phyloP scores from a whole-genome alignment of 2,113 vertebrate species.

The Nerophis lumbriciformis region DNA sequence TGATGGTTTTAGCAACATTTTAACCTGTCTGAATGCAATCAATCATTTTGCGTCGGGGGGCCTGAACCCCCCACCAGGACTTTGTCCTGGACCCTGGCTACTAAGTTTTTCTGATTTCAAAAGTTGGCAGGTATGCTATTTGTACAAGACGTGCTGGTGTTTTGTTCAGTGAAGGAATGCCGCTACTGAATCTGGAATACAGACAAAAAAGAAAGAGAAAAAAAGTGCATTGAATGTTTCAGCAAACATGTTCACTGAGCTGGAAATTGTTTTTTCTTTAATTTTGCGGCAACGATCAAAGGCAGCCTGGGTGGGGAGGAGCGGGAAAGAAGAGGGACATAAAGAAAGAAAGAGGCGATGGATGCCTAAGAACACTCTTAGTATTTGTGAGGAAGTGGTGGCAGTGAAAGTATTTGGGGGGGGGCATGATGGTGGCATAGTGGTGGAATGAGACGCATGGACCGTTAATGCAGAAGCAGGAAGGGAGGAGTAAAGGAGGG shows the following conservation, averaged over 20 bases:
- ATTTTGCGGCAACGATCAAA: conserved; percentile 60
- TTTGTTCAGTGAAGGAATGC: conserved; percentile 43
- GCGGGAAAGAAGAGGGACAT: conserved; percentile 31
- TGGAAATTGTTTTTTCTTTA: conserved; percentile 47
- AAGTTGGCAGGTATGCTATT: too few species aligned
- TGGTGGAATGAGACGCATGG: conserved; percentile 31
- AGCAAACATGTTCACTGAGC: conserved; percentile 40
- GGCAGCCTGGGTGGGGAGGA: conserved; percentile 37
- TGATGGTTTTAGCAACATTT: too few species aligned
- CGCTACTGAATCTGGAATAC: conserved; percentile 20
- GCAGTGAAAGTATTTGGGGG: conserved; percentile 36
- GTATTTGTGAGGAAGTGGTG: conserved; percentile 47
- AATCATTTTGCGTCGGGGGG: too few species aligned
- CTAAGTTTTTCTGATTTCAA: too few species aligned
- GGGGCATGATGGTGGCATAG: not conserved
- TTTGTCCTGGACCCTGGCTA: too few species aligned
- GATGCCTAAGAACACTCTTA: conserved; percentile 42
- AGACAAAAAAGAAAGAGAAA: conserved; percentile 1
- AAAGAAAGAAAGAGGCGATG: conserved; percentile 43
- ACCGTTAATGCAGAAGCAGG: conserved; percentile 60
- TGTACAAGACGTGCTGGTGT: conserved; percentile 22
- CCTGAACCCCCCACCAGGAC: too few species aligned
- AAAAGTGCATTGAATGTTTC: conserved; percentile 37
- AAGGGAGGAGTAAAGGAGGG: conserved; percentile 33
- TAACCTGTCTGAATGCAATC: too few species aligned